Evolutionary conservation across 2,113 vertebrate genomes (phyloP), one percentile per base, ranked within the genome.

Genomic region (Blennius ocellaris): DNA sequence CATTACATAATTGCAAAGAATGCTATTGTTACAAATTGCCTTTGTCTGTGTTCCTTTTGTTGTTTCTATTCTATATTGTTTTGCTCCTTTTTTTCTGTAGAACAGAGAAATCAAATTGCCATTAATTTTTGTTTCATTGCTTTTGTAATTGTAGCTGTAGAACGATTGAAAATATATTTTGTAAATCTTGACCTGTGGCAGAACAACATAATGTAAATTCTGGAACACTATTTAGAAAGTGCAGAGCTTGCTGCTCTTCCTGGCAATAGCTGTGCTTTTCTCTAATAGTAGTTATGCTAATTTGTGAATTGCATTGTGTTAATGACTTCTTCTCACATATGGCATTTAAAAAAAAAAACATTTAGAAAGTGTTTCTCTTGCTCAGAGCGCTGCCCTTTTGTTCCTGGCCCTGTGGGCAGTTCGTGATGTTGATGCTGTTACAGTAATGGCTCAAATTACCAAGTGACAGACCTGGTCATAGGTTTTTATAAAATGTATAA

Each of bases 261-360:
- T 81, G 62, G 56, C 76, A 59, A 8, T 8, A 6, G 43, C 56
- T 69, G 8, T 43, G 59, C 78, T 73, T 82, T 49, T 80, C 73
- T 71, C 30, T 71, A 38, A 39, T 71, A 38, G 41, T 58, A 69
- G 81, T 75, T 81, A 69, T 72, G 38, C 17, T 59, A 44, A 72
- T 87, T 66, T 71, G 41, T 60, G 49, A 71, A 51, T 45, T 57
- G 56, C 48, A 53, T 7, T 17, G 41, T 11, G 36, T 12, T 56
- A 60, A 45, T 0, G 0, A 47, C 62, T 17, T 56, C 8, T 61
- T 61, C 53, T 69, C 67, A 14, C 45, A 62, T 12, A 58, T 4
- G 15, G 36, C 51, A 59, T 69, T 8, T 21, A 73, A 66, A 30
- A 41, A 61, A 69, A 56, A 65, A 40, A 78, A n/a, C 56, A 66